Evolutionary conservation across 2,888 invertebrate species (phyloP).

Genomic region (Lagria hirta): DNA sequence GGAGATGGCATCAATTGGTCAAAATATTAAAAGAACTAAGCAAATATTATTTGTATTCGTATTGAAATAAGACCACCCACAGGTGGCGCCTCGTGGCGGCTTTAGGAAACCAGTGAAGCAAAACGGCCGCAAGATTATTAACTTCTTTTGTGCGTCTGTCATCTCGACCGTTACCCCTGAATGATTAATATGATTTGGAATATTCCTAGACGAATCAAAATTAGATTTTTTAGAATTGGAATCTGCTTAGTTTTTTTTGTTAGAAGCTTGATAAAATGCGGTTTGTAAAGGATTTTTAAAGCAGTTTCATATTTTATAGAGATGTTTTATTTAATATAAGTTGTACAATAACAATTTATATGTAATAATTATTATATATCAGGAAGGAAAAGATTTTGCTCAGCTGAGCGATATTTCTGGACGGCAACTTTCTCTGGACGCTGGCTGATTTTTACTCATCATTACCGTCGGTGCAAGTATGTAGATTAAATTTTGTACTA

Average conservation of each 20-base stretch:
- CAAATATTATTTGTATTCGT: constrained; percentile 19
- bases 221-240: constrained; percentile 22
- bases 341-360: too few relatives aligned
- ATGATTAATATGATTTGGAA: constrained; percentile 40
- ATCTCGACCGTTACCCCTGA: constrained; percentile 33
- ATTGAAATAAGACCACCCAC: constrained; percentile 35
- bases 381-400: too few relatives aligned
- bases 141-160: constrained; percentile 44
- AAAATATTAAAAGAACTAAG: constrained; percentile 13
- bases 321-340: too few relatives aligned
- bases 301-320: too few relatives aligned
- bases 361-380: too few relatives aligned
- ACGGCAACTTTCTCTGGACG: too few relatives aligned
- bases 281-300: constrained; percentile 5
- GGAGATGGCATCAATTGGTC: constrained; percentile 4
- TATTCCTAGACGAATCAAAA: constrained; percentile 25
- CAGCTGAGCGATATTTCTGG: too few relatives aligned
- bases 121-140: constrained; percentile 40
- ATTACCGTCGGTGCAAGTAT: too few relatives aligned
- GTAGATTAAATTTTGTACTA: too few relatives aligned
- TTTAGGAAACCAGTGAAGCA: constrained; percentile 32
- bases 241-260: constrained; percentile 6
- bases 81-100: constrained; percentile 37
- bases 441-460: too few relatives aligned
- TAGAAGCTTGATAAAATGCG: constrained; percentile 9